Base-by-base conservation (phyloP, 2,797 vertebrate species). In the Crocodylus rhombifer region DNA sequence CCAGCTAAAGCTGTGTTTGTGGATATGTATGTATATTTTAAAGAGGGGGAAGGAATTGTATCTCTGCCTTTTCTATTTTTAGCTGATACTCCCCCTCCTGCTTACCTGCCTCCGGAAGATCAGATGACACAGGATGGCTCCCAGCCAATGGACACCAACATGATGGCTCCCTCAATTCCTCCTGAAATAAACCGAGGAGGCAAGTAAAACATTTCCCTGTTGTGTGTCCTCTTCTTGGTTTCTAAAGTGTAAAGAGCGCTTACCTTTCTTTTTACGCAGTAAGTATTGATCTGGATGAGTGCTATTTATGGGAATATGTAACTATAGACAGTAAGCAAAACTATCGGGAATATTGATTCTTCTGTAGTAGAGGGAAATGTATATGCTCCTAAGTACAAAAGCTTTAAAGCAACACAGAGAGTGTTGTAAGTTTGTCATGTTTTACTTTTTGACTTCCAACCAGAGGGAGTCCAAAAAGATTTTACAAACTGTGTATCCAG, bases 71-170 rank as follows among this genome's bases (percentile, higher is more conserved):
- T 91, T 96, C 80, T 91, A 64, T 94, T 69, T 81, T 94, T 93
- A 98, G 97, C 98, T 97, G 99, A 99, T 97, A 99, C 99, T 3
- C 99, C 99, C 9, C 99, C 99, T 79, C 99, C 99, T 97, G 99
- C 99, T 89, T 99, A 99, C 96, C 98, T 99, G 97, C 99, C 99
- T 92, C 99, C 99, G 6, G 99, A 99, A 98, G 99, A 99, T 97
- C 98, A 98, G 94, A 98, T 99, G 98, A 99, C 98, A 95, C 99
- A 99, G 36, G 99, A 99, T 94, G 99, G 98, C 95, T 99, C 99
- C 77, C 99, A 99, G 96, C 99, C 99, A 55, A 99, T 99, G 99
- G 99, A 99, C 96, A 98, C 98, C 81, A 99, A 99, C 95, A 98
- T 99, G 97, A 97, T 99, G 98, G 99, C 97, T 42, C 99, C 99